These are phyloP conservation scores for Ericerus pela DNA, from an alignment of 1,140 invertebrate genomes.

Conservation along the genomic window DNA sequence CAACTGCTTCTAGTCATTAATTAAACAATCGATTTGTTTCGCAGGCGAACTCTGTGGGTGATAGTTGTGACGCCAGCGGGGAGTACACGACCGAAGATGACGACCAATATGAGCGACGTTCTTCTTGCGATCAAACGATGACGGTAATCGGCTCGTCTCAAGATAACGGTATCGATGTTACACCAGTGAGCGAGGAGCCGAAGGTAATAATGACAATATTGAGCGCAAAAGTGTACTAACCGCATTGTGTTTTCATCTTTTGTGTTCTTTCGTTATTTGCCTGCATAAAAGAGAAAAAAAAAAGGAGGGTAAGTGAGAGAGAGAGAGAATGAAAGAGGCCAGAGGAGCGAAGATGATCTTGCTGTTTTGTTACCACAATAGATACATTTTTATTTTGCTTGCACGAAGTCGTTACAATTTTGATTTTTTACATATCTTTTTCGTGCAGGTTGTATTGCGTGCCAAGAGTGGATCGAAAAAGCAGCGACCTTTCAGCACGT, in stretches of 20 bases:
- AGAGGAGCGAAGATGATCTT: too few species aligned
- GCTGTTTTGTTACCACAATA: too few species aligned
- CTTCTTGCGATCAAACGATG: constrained; percentile 20
- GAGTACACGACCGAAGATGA: constrained; percentile 67
- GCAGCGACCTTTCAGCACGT: constrained; percentile 31
- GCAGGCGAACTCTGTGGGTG: constrained; percentile 27
- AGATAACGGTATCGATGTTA: constrained; percentile 11
- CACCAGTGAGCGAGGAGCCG: not conserved
- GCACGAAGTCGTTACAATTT: too few species aligned
- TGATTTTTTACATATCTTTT: too few species aligned
- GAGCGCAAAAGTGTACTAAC: too few species aligned
- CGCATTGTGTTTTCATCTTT: too few species aligned
- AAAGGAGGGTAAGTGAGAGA: too few species aligned
- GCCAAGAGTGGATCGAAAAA: constrained; percentile 33
- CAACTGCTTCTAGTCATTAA: not conserved
- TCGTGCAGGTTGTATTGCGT: constrained; percentile 33
- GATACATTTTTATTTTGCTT: too few species aligned
- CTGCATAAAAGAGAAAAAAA: too few species aligned
- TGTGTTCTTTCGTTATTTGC: too few species aligned
- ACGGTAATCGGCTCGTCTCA: constrained; percentile 1
- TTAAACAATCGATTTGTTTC: not conserved
- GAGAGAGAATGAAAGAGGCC: too few species aligned
- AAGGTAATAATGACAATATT: not conserved
- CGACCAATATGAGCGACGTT: constrained; percentile 30
- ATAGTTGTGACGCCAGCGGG: constrained; percentile 73